Percentiles rank a stretch among this genome's conserved stretches.
These are phyloP conservation scores for Hydrolagus colliei DNA, from an alignment of 2,797 vertebrate genomes.

Conservation along the genomic window DNA sequence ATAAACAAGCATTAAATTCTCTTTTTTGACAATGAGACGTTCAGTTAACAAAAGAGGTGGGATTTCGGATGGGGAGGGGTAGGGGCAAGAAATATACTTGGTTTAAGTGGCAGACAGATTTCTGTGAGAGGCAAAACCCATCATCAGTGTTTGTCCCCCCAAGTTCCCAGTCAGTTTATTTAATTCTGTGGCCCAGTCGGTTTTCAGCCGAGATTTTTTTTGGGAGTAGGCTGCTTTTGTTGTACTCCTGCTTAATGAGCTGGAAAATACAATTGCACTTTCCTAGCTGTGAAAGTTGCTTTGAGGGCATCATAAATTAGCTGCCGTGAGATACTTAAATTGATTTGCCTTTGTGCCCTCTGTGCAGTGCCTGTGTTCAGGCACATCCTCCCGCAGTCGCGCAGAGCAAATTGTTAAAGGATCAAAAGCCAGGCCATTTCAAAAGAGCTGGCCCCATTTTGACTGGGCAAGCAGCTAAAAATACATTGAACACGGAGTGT, in stretches of 20 bases:
- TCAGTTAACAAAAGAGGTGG: slow-evolving; percentile 38
- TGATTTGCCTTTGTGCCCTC: slow-evolving; percentile 63
- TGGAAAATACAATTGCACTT: slow-evolving; percentile 78
- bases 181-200: slow-evolving; percentile 40
- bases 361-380: slow-evolving; percentile 49
- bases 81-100: slow-evolving; percentile 38
- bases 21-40: slow-evolving; percentile 41
- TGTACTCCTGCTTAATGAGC: slow-evolving; percentile 71
- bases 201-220: slow-evolving; percentile 43
- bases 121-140: slow-evolving; percentile 45
- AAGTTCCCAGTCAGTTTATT: slow-evolving; percentile 40
- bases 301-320: slow-evolving; percentile 72
- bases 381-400: slow-evolving; percentile 36
- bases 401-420: slow-evolving; percentile 16
- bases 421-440: slow-evolving; percentile 30
- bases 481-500: slow-evolving; percentile 24
- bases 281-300: slow-evolving; percentile 75
- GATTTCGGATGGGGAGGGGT: slow-evolving; percentile 29
- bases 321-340: slow-evolving; percentile 66
- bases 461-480: background rate
- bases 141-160: slow-evolving; percentile 40
- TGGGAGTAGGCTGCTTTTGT: slow-evolving; percentile 63
- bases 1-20: slow-evolving; percentile 70
- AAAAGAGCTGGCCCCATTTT: slow-evolving; percentile 27
- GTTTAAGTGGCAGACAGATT: slow-evolving; percentile 39